Evolutionary conservation across 2,888 invertebrate genomes (phyloP).

Genomic region (Schizotus pectinicornis): DNA sequence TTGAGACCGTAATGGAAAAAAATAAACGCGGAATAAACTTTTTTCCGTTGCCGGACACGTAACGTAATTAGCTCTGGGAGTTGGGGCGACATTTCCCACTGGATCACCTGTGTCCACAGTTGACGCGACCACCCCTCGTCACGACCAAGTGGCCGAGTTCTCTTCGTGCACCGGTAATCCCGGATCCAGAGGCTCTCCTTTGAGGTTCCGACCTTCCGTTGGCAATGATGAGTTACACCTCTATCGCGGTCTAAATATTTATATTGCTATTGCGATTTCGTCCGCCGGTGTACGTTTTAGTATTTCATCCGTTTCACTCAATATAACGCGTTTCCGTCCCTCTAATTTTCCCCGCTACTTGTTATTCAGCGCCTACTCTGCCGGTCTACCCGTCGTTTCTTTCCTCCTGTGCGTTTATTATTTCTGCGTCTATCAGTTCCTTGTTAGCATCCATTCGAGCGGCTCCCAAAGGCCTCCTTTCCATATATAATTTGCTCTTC

Average conservation of each 20-base stretch:
- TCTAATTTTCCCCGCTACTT: slow-evolving; percentile 51
- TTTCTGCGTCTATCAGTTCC: slow-evolving; percentile 54
- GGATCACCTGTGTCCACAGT: slow-evolving; percentile 10
- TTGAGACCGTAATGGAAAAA: too few species aligned
- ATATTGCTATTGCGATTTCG: slow-evolving; percentile 41
- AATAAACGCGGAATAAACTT: too few species aligned
- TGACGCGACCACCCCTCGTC: slow-evolving; percentile 16
- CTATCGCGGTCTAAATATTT: slow-evolving; percentile 24
- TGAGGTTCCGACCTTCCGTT: background rate
- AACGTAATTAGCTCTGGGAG: background rate
- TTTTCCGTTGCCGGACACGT: background rate
- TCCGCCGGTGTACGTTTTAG: slow-evolving; percentile 32
- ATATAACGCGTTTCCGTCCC: slow-evolving; percentile 47
- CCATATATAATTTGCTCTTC: slow-evolving; percentile 49
- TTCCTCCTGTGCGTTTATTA: slow-evolving; percentile 48
- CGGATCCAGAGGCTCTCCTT: too few species aligned
- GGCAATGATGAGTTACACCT: slow-evolving; percentile 40
- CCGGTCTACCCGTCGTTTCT: slow-evolving; percentile 29
- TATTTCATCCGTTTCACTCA: slow-evolving; percentile 47
- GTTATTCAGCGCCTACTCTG: slow-evolving; percentile 49
- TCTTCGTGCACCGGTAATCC: too few species aligned
- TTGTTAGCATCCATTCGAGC: slow-evolving; percentile 52
- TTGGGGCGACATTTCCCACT: background rate
- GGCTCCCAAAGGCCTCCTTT: slow-evolving; percentile 41
- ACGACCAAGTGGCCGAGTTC: too few species aligned